Base-by-base conservation (phyloP, 2,113 vertebrate genomes). In the Drymodes brunneopygia region DNA sequence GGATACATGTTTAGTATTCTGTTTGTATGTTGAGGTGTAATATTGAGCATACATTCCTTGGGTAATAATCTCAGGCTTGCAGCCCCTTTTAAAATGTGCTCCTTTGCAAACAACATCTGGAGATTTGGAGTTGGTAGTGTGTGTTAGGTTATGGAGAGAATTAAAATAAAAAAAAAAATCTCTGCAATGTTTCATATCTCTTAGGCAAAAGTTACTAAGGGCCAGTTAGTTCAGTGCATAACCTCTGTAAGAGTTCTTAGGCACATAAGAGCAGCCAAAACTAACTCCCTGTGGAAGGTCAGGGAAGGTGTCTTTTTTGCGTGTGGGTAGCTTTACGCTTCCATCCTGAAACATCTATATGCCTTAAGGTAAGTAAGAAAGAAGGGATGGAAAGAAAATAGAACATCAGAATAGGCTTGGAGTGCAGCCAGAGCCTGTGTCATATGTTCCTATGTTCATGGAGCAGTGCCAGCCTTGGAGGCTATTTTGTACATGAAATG, bases 211-310 rank as follows among this genome's bases (percentile, higher is more conserved):
- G 33, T 86, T 92, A 56, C 33, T 47, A 48, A 51, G 44, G 27
- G 29, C 56, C 50, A 47, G 47, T 74, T 84, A 74, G 81, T 87
- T 90, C 35, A 22, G 73, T 53, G 33, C 75, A 23, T 72, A 90
- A 93, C 20, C 65, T 51, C 74, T 62, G 66, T 87, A 64, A 88
- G 89, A 38, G 85, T 56, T 96, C 88, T 92, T 88, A 89, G 91
- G 65, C 45, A 0, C 58, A 38, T 81, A 93, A 92, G 60, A 91
- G 66, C 54, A 69, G 69, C 74, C 85, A 88, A 87, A 97, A 96
- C 96, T 96, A 97, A 82, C 81, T 84, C 54, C 66, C 51, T 62
- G 81, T 62, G 81, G 91, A 97, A 97, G 90, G 94, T 95, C 90
- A 90, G 44, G 48, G 80, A 71, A 89, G 67, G 80, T 31, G 40